Evolutionary conservation across 2,888 invertebrate genomes (phyloP).

Genomic region (Lordiphosa andalusiaca): DNA sequence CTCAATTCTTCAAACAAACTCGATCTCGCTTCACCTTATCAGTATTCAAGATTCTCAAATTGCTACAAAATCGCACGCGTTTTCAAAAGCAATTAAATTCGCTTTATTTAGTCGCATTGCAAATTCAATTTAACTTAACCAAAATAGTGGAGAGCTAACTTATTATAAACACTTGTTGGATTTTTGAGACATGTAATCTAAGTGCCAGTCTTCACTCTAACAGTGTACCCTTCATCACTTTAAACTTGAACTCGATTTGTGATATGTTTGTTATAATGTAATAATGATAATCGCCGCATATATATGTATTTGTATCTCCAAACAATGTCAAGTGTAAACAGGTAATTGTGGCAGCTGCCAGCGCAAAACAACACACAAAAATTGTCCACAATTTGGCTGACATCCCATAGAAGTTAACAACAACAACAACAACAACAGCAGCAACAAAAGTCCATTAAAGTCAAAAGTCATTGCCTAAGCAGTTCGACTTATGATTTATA

Average conservation of each 20-base stretch:
- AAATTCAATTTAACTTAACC: constrained; percentile 24
- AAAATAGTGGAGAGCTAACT: too few species aligned
- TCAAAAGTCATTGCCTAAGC: constrained; percentile 30
- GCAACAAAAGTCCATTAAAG: constrained; percentile 17
- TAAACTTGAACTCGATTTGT: constrained; percentile 62
- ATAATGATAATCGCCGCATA: constrained; percentile 42
- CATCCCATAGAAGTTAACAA: too few species aligned
- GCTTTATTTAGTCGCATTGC: constrained; percentile 63
- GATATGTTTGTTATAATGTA: constrained; percentile 38
- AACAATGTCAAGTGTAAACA: constrained; percentile 67
- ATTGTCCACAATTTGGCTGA: constrained; percentile 2
- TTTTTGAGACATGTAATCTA: too few species aligned
- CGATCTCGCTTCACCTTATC: constrained; percentile 57
- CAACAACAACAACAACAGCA: not conserved
- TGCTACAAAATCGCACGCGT: constrained; percentile 20
- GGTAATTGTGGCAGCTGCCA: constrained; percentile 28
- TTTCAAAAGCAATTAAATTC: constrained; percentile 57
- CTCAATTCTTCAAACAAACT: constrained; percentile 41
- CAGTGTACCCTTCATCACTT: constrained; percentile 1
- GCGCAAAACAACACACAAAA: constrained; percentile 1
- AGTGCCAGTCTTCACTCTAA: too few species aligned
- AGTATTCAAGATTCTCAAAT: constrained; percentile 21
- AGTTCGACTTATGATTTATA: constrained; percentile 40
- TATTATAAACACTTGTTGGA: too few species aligned
- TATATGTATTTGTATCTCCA: constrained; percentile 16